These are phyloP conservation scores for Nemotelus pantherinus DNA, from an alignment of 2,888 invertebrate species.

Conservation along the genomic window DNA sequence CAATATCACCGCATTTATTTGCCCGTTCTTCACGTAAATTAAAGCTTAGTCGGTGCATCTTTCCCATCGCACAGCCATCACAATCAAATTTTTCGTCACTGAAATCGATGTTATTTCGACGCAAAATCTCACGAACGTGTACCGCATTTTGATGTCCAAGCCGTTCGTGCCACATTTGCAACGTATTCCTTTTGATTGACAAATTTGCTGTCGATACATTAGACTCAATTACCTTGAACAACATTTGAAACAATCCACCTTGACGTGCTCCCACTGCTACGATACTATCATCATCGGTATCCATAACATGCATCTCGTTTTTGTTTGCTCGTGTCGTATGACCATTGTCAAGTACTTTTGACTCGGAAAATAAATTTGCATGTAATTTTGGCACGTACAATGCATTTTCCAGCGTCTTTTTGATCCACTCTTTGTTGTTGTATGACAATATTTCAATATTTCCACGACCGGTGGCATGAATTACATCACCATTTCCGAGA, in stretches of 20 bases:
- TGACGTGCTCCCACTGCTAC: slow-evolving; percentile 28
- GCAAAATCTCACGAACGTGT: not conserved
- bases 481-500: too few relatives aligned
- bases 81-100: slow-evolving; percentile 43
- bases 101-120: not conserved
- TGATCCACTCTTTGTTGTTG: too few relatives aligned
- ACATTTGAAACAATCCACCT: not conserved
- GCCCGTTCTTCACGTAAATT: slow-evolving; percentile 46
- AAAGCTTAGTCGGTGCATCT: slow-evolving; percentile 52
- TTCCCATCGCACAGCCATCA: slow-evolving; percentile 52
- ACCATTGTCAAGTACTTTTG: too few relatives aligned
- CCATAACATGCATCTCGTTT: too few relatives aligned
- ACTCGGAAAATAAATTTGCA: too few relatives aligned
- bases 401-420: too few relatives aligned
- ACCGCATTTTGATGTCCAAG: not conserved
- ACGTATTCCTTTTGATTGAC: not conserved
- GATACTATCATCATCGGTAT: slow-evolving; percentile 15
- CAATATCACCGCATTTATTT: slow-evolving; percentile 48
- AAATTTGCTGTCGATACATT: not conserved
- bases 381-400: too few relatives aligned
- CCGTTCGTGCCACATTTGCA: not conserved
- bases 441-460: too few relatives aligned
- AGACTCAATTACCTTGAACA: not conserved
- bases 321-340: too few relatives aligned
- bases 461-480: too few relatives aligned